Percentiles rank a stretch among this genome's conserved stretches.
These are phyloP conservation scores for Lucifuga dentata DNA, from an alignment of 2,113 vertebrate species.

Conservation along the genomic window DNA sequence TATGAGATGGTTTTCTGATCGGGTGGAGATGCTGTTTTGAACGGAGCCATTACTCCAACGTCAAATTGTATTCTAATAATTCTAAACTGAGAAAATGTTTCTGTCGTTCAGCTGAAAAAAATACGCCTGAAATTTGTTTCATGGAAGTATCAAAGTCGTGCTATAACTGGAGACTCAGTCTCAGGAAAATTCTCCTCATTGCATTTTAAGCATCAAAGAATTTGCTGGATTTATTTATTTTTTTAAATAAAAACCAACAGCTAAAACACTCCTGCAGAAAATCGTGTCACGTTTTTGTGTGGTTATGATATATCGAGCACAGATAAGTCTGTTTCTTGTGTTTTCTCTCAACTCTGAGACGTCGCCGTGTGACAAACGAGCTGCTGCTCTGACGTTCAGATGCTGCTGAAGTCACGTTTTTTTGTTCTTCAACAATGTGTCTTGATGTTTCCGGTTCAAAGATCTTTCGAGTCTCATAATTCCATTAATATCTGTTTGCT, in stretches of 20 bases:
- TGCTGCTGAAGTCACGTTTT: constrained; percentile 4
- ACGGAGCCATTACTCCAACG: no score
- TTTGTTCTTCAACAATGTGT: constrained; percentile 27
- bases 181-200: neutral
- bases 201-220: constrained; percentile 4
- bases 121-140: neutral
- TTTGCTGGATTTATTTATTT: constrained; percentile 2
- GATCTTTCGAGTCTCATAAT: constrained; percentile 49
- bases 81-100: neutral
- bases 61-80: no score
- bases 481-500: constrained; percentile 60
- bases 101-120: neutral
- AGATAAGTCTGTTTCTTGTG: constrained; percentile 40
- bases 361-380: constrained; percentile 50
- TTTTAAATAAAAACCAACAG: constrained; percentile 10
- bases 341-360: constrained; percentile 26
- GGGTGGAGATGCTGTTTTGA: no score
- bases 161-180: neutral
- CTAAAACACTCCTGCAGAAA: constrained; percentile 43
- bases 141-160: neutral
- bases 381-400: constrained; percentile 43
- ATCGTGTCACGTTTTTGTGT: constrained; percentile 52
- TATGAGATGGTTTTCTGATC: no score
- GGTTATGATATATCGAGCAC: constrained; percentile 47
- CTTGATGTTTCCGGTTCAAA: constrained; percentile 39